These are phyloP conservation scores for Enteromius treurensis DNA, from an alignment of 2,797 vertebrate species.

Conservation along the genomic window DNA sequence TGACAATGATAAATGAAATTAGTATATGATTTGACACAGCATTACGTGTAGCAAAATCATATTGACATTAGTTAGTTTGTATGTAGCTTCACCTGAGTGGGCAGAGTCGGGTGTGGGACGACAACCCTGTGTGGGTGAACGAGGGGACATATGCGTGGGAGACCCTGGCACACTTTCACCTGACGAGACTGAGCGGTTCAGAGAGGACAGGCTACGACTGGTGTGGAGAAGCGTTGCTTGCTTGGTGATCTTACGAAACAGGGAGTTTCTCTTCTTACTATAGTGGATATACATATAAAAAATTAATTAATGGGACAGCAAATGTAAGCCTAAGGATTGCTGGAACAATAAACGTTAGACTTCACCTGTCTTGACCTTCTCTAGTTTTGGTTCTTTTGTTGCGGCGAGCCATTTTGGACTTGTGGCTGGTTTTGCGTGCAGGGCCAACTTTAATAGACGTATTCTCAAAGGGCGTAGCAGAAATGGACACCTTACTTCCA, in stretches of 20 bases:
- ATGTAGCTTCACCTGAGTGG: conserved; percentile 83
- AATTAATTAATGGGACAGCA: background rate
- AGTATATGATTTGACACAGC: background rate
- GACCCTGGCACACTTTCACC: conserved; percentile 94
- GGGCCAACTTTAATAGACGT: conserved; percentile 97
- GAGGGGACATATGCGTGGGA: conserved; percentile 94
- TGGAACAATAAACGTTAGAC: conserved; percentile 16
- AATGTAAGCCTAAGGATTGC: background rate
- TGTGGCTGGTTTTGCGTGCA: conserved; percentile 88
- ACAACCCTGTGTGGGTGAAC: conserved; percentile 92
- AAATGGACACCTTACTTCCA: conserved; percentile 93
- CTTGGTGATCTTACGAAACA: conserved; percentile 94
- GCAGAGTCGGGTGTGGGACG: conserved; percentile 86
- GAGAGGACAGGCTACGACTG: conserved; percentile 92
- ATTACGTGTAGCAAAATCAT: background rate
- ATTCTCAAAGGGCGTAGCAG: conserved; percentile 94
- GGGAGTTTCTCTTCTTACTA: conserved; percentile 91
- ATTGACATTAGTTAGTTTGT: background rate
- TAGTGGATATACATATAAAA: background rate
- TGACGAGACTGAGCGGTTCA: conserved; percentile 94
- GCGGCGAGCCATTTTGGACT: conserved; percentile 95
- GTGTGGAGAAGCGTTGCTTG: conserved; percentile 93
- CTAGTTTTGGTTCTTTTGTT: conserved; percentile 90
- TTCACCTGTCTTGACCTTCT: conserved; percentile 92
- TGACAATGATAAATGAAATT: background rate